phyloP scores from a whole-genome alignment of 1,140 invertebrate genomes.

The Hyposmocoma kahamanoa region DNA sequence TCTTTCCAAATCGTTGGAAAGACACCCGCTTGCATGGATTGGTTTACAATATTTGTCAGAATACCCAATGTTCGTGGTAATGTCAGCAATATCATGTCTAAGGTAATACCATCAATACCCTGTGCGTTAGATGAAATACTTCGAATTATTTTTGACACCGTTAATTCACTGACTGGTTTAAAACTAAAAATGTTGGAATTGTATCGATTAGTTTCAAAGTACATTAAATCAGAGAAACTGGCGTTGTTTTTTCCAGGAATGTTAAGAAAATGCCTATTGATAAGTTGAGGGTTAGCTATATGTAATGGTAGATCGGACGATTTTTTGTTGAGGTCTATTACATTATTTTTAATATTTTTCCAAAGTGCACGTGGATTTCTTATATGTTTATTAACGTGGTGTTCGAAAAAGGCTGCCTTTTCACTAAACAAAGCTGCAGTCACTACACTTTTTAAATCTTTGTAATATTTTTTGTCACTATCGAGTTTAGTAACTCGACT shows the following conservation, averaged over 20 bases:
- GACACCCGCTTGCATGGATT: background rate
- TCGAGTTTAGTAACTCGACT: background rate
- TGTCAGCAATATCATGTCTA: background rate
- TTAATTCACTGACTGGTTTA: background rate
- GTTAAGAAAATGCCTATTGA: slow-evolving; percentile 1
- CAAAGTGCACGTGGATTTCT: background rate
- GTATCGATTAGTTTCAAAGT: background rate
- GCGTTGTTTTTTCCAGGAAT: background rate
- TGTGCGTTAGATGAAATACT: background rate
- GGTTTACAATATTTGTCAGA: background rate
- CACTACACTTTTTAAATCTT: background rate
- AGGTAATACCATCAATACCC: background rate
- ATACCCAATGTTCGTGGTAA: background rate
- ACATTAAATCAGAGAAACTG: background rate
- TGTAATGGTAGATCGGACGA: background rate
- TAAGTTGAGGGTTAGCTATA: background rate
- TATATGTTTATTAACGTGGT: background rate
- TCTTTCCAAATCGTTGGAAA: background rate
- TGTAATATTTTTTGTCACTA: background rate
- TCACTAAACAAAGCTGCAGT: background rate
- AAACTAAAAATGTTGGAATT: background rate
- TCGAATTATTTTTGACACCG: background rate
- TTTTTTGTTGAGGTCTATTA: background rate
- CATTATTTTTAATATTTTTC: background rate
- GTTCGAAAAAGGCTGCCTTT: background rate